Evolutionary conservation across 2,797 vertebrate species (phyloP), one percentile per base, ranked within the genome.

Genomic region (Oreochromis grahami): DNA sequence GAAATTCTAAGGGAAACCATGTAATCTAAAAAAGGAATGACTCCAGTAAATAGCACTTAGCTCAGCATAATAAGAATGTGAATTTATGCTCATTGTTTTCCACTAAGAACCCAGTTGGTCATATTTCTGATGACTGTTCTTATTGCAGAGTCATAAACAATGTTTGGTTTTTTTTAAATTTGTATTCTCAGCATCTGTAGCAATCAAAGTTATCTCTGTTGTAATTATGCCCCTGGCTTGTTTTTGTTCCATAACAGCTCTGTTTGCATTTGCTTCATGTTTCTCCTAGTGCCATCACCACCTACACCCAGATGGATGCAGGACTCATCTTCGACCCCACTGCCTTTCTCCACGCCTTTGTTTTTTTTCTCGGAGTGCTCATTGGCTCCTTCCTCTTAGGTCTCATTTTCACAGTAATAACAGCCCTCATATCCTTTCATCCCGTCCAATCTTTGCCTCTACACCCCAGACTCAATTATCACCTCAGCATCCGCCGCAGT

Each of bases 341-440:
- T 1, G 95, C 96, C 3, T 97, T 97, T 93, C 95, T 98, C 94
- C 94, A 95, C 83, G 97, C 95, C 1, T 93, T 95, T 45, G 96
- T 96, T 88, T 97, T 97, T 90, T 98, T 98, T 90, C 91, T 97
- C 3, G 91, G 92, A 5, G 97, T 98, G 88, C 97, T 97, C 78
- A 93, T 92, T 4, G 96, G 96, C 87, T 98, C 97, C 0, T 96
- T 98, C 91, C 94, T 96, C 50, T 93, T 97, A 93, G 97, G 97
- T 81, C 97, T 97, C 11, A 92, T 94, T 0, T 98, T 97, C 52
- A 96, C 97, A 50, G 88, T 97, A 80, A 93, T 97, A 92, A 97
- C 97, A 34, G 97, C 97, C 79, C 93, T 98, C 89, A 97, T 98
- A 98, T 98, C 97, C 97, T 97, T 97, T 91, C 84, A 83, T 74